Base-by-base conservation (phyloP, 2,888 invertebrate genomes). In the Alentia gelatinosa region DNA sequence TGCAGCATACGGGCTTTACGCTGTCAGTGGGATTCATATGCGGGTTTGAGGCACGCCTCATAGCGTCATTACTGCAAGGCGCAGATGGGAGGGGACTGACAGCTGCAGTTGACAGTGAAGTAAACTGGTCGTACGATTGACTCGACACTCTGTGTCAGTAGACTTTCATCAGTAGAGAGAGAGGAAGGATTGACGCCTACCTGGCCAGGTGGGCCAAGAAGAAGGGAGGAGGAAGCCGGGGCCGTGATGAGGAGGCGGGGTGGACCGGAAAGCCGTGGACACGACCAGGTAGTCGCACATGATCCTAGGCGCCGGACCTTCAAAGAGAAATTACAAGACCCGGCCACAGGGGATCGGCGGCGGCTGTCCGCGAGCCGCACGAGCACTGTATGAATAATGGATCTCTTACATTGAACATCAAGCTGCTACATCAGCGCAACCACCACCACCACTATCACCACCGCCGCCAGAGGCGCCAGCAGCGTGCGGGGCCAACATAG, bases 271-370 rank as follows among this genome's bases (percentile, higher is more conserved):
- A 39, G 39, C 37, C 1, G 37, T 23, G 39, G 79, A 68, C 68
- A 68, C n/a, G 63, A 63, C n/a, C 9, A 4, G n/a, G n/a, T 26
- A 15, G n/a, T n/a, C n/a, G n/a, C n/a, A n/a, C n/a, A n/a, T n/a
- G n/a, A n/a, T n/a, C n/a, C n/a, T n/a, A n/a, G n/a, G n/a, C 23
- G 63, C 15, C 63, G 5, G 1, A 33, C 19, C 79, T 35, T 35
- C 79, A 79, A 79, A 79, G 79, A 19, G 37, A 35, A n/a, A 37
- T 39, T 39, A 37, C 79, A 79, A 37, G 35, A 37, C 79, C 15
- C 79, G 79, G 79, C 79, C 79, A 39, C 79, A 79, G 79, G 79
- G 79, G 79, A 39, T 37, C 79, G 12, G 23, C 56, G 56, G 56
- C 56, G 68, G 68, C 68, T 30, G n/a, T 9, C 79, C 0, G 79